Evolutionary conservation across 2,113 vertebrate species (phyloP), one percentile per base, ranked within the genome.

Genomic region (Hippocampus abdominalis): DNA sequence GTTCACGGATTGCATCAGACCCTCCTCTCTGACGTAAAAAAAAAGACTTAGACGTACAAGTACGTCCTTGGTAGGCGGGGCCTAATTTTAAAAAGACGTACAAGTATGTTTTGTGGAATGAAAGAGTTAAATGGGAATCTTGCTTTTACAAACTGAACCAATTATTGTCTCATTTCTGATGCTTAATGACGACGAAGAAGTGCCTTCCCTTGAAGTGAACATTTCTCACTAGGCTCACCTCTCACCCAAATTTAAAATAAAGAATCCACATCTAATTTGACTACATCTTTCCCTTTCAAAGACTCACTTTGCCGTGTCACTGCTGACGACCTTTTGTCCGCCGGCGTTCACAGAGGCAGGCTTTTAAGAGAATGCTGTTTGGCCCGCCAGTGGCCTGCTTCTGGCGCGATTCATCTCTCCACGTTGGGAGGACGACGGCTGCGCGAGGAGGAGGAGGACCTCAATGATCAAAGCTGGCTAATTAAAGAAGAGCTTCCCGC

Each of bases 391-490:
- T 75, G 49, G 63, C 69, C 82, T 76, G 75, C 73, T 74, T 78
- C 81, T 82, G 57, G 61, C 68, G 27, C 57, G 84, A 90, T 88
- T 89, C 88, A 90, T 88, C 86, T 87, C 81, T 72, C 56, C 71
- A 76, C 72, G 75, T 82, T 84, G 69, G 83, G 79, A 68, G 74
- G 84, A 81, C 65, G 40, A 64, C 23, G 51, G 46, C 16, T 12
- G 70, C 69, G 81, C 8, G 21, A 64, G 25, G 76, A 77, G 72
- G 68, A 84, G 20, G 20, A 51, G 77, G 80, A 79, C 83, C 76
- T 79, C 84, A 25, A 84, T 89, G 90, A 91, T 91, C 86, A 91
- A 91, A 91, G 90, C 87, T 79, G 67, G 78, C 76, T 85, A 87
- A 89, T 88, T 91, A 84, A 87, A 89, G 81, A 84, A 83, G 80